Conservation (phyloP, 2,797 vertebrate species). For the Pangasius djambal region DNA sequence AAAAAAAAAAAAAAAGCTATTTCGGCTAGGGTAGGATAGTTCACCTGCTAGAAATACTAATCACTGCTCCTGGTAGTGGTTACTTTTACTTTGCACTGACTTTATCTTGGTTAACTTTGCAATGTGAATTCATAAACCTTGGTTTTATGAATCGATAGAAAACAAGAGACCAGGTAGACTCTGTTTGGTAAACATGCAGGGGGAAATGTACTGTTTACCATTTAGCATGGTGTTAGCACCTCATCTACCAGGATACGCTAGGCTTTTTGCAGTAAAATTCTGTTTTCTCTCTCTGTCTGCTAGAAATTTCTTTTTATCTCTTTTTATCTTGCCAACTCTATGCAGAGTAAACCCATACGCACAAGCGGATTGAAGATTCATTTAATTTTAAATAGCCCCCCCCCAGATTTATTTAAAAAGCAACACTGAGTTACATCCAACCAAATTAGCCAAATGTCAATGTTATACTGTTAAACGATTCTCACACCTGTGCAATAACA, state of each 20-base stretch:
- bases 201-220: background rate
- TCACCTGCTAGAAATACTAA: background rate
- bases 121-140: background rate
- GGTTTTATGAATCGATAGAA: background rate
- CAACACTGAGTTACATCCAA: background rate
- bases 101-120: background rate
- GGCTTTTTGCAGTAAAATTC: background rate
- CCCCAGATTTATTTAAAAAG: background rate
- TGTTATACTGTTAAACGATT: background rate
- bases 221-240: background rate
- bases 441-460: background rate
- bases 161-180: background rate
- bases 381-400: background rate
- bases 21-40: background rate
- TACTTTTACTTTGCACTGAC: background rate
- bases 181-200: background rate
- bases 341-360: background rate
- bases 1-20: background rate
- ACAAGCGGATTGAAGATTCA: background rate
- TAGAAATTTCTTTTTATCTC: background rate
- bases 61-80: background rate
- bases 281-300: background rate
- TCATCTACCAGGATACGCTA: no score
- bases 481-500: background rate
- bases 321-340: background rate